These are phyloP conservation scores for Peucedramus taeniatus DNA, from an alignment of 2,113 vertebrate genomes.

Conservation along the genomic window DNA sequence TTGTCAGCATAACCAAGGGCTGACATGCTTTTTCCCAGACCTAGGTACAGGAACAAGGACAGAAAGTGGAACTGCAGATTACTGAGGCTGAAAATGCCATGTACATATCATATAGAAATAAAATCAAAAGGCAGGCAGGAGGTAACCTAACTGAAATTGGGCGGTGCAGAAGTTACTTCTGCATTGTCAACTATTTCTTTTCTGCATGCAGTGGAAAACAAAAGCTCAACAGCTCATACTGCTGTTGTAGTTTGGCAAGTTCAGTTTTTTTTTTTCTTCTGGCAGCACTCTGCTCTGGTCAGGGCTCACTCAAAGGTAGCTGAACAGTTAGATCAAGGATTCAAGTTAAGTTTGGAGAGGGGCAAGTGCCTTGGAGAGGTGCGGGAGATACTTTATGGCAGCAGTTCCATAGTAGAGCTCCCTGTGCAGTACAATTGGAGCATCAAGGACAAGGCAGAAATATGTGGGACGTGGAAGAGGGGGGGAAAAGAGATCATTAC, in stretches of 20 bases:
- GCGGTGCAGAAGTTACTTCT: neutral
- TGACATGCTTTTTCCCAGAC: neutral
- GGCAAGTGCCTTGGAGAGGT: neutral
- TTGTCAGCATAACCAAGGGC: neutral
- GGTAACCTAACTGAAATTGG: neutral
- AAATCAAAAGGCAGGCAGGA: neutral
- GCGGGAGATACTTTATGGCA: neutral
- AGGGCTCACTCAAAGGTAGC: neutral
- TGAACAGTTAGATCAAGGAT: neutral
- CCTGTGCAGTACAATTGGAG: neutral
- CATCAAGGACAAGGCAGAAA: neutral
- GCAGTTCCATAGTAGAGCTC: neutral
- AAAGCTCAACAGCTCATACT: neutral
- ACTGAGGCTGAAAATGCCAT: neutral
- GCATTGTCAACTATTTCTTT: neutral
- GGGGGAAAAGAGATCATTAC: neutral
- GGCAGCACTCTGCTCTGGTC: neutral
- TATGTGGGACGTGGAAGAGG: accelerated
- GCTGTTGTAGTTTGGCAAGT: neutral
- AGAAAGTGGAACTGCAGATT: neutral
- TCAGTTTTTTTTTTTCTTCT: accelerated
- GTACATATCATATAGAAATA: neutral
- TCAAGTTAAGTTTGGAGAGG: neutral
- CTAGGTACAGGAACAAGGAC: neutral
- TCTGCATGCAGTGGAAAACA: neutral